Evolutionary conservation across 2,113 vertebrate species (phyloP).

Genomic region (Corythaixoides concolor): DNA sequence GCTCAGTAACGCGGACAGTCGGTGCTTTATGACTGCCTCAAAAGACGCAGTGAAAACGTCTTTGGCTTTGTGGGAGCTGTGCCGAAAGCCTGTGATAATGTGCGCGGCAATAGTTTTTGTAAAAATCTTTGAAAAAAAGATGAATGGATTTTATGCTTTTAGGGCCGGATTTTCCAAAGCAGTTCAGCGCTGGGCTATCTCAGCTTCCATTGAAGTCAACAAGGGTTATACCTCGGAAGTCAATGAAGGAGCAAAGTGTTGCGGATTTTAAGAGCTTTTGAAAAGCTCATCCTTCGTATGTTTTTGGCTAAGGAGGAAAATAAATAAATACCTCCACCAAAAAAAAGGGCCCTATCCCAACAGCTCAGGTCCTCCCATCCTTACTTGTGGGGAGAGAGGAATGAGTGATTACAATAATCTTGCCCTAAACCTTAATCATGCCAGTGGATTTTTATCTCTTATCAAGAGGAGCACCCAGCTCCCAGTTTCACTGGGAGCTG

Average conservation of each 20-base stretch:
- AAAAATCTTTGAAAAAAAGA: not conserved
- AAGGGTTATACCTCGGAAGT: not conserved
- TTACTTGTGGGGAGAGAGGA: not conserved
- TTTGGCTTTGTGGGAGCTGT: not conserved
- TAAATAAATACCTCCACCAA: not conserved
- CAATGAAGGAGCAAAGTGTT: not conserved
- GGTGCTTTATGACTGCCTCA: not conserved
- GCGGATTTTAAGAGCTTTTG: not conserved
- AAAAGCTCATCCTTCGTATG: not conserved
- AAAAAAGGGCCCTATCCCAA: not conserved
- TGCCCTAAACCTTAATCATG: not conserved
- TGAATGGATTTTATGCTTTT: not conserved
- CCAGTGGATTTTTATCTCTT: not conserved
- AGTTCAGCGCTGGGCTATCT: not conserved
- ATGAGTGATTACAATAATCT: not conserved
- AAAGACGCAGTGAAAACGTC: not conserved
- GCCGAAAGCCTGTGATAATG: not conserved
- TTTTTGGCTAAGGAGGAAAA: not conserved
- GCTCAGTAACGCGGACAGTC: not conserved
- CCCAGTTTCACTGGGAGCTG: accelerated
- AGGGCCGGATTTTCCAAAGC: not conserved
- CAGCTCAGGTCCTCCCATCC: not conserved
- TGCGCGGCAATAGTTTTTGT: not conserved
- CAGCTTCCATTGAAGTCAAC: not conserved
- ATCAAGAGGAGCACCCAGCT: not conserved